phyloP scores from a whole-genome alignment of 1,140 invertebrate species.

The Lasioglossum baleicum region DNA sequence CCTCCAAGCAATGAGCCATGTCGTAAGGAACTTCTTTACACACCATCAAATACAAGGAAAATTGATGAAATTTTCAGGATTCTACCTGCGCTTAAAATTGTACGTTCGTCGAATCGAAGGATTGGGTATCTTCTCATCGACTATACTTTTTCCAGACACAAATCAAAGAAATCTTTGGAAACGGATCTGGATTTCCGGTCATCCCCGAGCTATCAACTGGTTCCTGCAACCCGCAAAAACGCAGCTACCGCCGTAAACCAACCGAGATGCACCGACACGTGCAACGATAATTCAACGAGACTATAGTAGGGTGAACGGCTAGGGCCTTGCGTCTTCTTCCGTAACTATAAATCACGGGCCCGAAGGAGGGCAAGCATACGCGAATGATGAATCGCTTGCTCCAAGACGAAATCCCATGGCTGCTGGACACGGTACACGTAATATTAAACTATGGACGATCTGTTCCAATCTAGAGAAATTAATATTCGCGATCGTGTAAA shows the following conservation, averaged over 20 bases:
- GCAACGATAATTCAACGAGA: constrained; percentile 36
- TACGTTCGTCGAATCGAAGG: too few relatives aligned
- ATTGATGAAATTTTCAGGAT: too few relatives aligned
- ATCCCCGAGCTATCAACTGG: constrained; percentile 6
- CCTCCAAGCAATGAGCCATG: too few relatives aligned
- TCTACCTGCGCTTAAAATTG: too few relatives aligned
- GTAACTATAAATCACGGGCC: constrained; percentile 25
- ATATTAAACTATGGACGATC: background rate
- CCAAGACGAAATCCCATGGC: background rate
- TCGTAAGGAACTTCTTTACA: too few relatives aligned
- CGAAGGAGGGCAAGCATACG: background rate
- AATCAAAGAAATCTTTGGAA: background rate
- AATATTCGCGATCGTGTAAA: background rate
- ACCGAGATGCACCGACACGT: constrained; percentile 38
- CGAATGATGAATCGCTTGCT: constrained; percentile 24
- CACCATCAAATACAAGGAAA: too few relatives aligned
- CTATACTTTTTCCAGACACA: background rate
- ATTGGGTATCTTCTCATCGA: background rate
- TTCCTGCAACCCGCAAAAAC: background rate
- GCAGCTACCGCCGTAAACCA: constrained; percentile 9
- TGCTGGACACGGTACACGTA: background rate
- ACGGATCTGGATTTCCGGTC: background rate
- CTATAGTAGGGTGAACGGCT: constrained; percentile 1
- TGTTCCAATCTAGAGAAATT: background rate
- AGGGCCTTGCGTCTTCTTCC: constrained; percentile 19